phyloP scores from a whole-genome alignment of 2,113 vertebrate species.

The Glaucidium brasilianum region DNA sequence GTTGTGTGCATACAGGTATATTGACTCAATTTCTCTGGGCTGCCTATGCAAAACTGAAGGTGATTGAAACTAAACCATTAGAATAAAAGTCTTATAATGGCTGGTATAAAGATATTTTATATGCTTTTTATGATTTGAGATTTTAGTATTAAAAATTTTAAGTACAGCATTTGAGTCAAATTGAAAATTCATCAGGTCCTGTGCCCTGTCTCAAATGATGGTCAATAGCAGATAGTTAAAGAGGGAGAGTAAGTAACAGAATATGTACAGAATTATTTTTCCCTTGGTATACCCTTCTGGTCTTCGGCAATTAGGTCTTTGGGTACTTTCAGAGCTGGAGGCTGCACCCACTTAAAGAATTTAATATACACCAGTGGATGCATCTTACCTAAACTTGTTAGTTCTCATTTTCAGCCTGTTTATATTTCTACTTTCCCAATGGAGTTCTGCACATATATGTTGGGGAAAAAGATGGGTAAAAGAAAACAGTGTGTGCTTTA shows the following conservation, averaged over 20 bases:
- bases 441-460: background rate
- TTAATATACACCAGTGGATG: background rate
- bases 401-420: background rate
- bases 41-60: slow-evolving; percentile 33
- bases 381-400: background rate
- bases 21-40: slow-evolving; percentile 43
- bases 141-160: background rate
- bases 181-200: background rate
- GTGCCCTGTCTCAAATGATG: background rate
- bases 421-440: background rate
- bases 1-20: slow-evolving; percentile 39
- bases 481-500: background rate
- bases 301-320: background rate
- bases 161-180: background rate
- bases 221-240: background rate
- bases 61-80: slow-evolving; percentile 12
- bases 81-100: background rate
- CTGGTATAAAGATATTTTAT: background rate
- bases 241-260: background rate
- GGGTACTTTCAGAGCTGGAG: background rate
- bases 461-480: background rate
- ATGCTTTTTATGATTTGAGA: background rate
- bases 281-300: background rate
- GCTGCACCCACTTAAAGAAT: background rate
- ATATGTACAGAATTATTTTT: background rate